Evolutionary conservation across 2,113 vertebrate species (phyloP).

Genomic region (Brachypteracias leptosomus): DNA sequence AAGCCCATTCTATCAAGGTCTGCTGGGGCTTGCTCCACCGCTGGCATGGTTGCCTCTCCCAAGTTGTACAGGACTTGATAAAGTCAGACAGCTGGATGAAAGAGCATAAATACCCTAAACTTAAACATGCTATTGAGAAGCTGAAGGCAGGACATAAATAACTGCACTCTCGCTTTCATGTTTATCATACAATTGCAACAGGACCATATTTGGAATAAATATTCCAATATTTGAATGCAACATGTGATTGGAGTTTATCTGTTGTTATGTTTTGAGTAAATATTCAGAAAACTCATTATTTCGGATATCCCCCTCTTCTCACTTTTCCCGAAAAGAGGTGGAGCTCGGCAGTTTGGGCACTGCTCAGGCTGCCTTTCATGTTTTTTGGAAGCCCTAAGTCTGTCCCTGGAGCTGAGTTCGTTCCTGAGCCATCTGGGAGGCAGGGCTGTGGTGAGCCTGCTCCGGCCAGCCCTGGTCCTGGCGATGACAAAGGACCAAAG

Average conservation of each 20-base stretch:
- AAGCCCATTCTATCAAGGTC: constrained; percentile 17
- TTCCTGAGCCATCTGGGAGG: fast-evolving
- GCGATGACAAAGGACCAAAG: neutral
- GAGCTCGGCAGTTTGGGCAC: neutral
- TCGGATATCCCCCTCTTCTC: constrained; percentile 42
- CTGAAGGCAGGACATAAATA: constrained; percentile 73
- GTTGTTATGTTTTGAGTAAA: constrained; percentile 66
- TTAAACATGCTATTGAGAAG: constrained; percentile 67
- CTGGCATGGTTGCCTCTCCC: constrained; percentile 41
- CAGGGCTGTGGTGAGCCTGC: fast-evolving
- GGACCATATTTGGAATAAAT: constrained; percentile 75
- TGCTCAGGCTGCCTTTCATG: neutral
- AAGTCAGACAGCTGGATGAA: constrained; percentile 68
- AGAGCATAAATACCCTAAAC: constrained; percentile 63
- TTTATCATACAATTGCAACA: constrained; percentile 70
- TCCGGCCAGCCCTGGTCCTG: neutral
- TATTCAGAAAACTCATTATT: constrained; percentile 44
- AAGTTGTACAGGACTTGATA: constrained; percentile 56
- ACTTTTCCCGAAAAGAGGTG: constrained; percentile 48
- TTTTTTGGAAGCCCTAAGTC: constrained; percentile 12
- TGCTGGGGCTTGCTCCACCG: constrained; percentile 10
- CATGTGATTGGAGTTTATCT: constrained; percentile 66
- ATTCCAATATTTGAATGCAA: constrained; percentile 69
- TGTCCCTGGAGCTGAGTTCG: neutral
- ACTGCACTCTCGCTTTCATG: constrained; percentile 64